Evolutionary conservation across 2,797 vertebrate genomes (phyloP), one percentile per base, ranked within the genome.

Genomic region (Parotocinclus haroldoi): DNA sequence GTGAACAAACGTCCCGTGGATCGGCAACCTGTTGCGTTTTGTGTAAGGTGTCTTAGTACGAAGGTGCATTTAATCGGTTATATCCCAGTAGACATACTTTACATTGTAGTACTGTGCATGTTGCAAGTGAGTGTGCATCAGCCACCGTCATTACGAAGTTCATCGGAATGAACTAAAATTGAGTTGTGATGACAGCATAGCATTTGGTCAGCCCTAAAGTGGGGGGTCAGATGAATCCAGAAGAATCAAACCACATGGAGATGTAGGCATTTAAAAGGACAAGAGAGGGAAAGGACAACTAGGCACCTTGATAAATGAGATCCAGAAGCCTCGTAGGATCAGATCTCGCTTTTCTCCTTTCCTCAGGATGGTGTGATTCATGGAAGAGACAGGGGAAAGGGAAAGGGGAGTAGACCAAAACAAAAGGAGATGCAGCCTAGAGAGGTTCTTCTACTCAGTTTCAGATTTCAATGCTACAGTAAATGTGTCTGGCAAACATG

Each of bases 301-400:
- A 76, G 62, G 78, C 78, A 79, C 78, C 78, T 79, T 79, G 68
- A 50, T 77, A 59, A 67, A 10, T 58, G 67, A 73, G 55, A 75
- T 76, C 72, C 77, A 66, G 71, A 66, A 69, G 55, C 58, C n/a
- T 65, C 16, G 65, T 51, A 56, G 59, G 46, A 36, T 64, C 65
- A 72, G 60, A 70, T 73, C 64, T 70, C 56, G 51, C 40, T 45
- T 44, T 59, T 40, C 60, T 76, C 69, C 63, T 65, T 71, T 52
- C 69, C 48, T 68, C 75, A 54, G 65, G 65, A 37, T 14, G 52
- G 68, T 80, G 81, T 77, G 76, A 78, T 81, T 86, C 72, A 73
- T 83, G 82, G 76, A 76, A 78, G 52, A 69, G 81, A 78, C 61
- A 70, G 77, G 58, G 42, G 63, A 42, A 16, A 14, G 51, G 46